A percentile compares a stretch with the other conserved stretches of the same genome.
Evolutionary conservation across 2,888 invertebrate genomes (phyloP).

Genomic region (Deroplatys truncata): DNA sequence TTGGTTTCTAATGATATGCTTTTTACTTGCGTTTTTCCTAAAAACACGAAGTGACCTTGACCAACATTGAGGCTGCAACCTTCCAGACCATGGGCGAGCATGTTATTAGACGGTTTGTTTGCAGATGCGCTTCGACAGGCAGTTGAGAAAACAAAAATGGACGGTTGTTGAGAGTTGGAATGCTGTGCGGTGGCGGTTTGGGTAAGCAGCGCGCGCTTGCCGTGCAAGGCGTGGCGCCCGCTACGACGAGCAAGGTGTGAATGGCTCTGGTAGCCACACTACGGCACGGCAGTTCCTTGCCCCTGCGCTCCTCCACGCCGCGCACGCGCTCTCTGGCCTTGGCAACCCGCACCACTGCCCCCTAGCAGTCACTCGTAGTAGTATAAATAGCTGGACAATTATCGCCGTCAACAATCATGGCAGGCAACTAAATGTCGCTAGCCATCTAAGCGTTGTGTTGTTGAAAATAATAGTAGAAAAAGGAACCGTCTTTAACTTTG

Average conservation of each 20-base stretch:
- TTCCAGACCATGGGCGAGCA: not conserved
- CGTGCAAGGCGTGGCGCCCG: not conserved
- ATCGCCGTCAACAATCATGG: not conserved
- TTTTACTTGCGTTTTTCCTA: not conserved
- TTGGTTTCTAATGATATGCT: too few species aligned
- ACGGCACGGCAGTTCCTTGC: constrained; percentile 9
- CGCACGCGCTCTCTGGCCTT: constrained; percentile 3
- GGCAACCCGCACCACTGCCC: constrained; percentile 3
- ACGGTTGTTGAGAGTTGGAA: not conserved
- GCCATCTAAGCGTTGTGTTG: too few species aligned
- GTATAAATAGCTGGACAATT: not conserved
- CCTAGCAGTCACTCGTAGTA: not conserved
- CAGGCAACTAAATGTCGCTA: not conserved
- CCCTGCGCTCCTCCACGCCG: not conserved
- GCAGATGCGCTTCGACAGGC: not conserved
- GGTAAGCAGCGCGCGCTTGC: not conserved
- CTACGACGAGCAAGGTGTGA: not conserved
- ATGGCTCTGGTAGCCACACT: not conserved
- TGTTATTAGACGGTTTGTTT: not conserved
- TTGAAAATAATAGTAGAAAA: too few species aligned
- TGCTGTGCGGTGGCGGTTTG: not conserved
- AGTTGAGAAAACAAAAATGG: not conserved
- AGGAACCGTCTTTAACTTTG: too few species aligned
- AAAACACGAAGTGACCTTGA: not conserved
- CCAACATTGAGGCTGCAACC: not conserved